These are phyloP conservation scores for Rousettus leschenaultii DNA, from an alignment of 2,113 vertebrate species.

Conservation along the genomic window DNA sequence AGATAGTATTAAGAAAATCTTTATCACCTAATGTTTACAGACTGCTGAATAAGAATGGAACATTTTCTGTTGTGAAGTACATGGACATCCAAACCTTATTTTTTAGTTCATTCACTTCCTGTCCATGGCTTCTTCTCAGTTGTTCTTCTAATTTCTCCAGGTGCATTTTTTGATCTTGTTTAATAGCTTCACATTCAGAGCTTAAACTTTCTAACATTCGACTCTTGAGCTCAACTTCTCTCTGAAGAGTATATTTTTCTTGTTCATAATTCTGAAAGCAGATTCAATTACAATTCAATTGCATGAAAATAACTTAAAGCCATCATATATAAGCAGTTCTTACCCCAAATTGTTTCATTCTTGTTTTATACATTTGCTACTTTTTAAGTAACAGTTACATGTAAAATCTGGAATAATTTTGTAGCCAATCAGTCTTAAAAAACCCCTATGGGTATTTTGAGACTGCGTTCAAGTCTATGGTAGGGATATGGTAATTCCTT, in stretches of 20 bases:
- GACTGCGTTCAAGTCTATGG: not conserved
- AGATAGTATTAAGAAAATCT: not conserved
- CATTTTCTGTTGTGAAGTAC: not conserved
- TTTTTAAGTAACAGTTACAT: not conserved
- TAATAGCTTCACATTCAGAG: conserved; percentile 90
- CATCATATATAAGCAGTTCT: not conserved
- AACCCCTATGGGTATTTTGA: not conserved
- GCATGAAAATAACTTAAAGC: not conserved
- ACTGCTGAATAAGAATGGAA: not conserved
- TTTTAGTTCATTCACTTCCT: conserved; percentile 86
- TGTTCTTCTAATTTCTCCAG: conserved; percentile 86
- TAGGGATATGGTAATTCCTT: not conserved
- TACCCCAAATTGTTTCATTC: not conserved
- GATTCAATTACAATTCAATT: conserved; percentile 30
- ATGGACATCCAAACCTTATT: conserved; percentile 87
- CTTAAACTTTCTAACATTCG: conserved; percentile 91
- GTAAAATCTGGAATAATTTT: conserved; percentile 7
- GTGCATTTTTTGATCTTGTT: conserved; percentile 87
- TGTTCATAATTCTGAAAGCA: conserved; percentile 86
- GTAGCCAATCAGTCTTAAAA: not conserved
- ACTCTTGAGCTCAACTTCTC: conserved; percentile 91
- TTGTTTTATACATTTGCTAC: not conserved
- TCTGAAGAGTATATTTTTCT: conserved; percentile 92
- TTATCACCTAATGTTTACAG: not conserved
- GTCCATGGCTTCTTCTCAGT: conserved; percentile 83